Percentiles rank a stretch among this genome's conserved stretches.
These are phyloP conservation scores for Apeltes quadracus DNA, from an alignment of 2,113 vertebrate species.

Conservation along the genomic window DNA sequence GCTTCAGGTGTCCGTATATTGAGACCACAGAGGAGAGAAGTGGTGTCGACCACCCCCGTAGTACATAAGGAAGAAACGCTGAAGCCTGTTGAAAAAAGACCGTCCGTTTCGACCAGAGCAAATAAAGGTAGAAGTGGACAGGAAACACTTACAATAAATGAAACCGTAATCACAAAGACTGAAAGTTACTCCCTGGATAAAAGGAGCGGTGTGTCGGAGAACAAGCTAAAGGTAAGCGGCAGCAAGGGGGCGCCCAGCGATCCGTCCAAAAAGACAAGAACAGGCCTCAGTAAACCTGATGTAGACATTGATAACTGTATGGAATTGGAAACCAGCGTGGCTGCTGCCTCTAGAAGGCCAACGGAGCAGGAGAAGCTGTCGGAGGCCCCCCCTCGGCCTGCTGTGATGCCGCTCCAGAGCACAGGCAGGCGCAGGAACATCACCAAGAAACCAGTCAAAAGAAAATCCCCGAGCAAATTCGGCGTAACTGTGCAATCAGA, in stretches of 20 bases:
- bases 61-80: background rate
- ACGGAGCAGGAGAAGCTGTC: background rate
- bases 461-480: slow-evolving; percentile 10
- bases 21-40: background rate
- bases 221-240: background rate
- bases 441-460: slow-evolving; percentile 45
- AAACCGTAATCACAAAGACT: background rate
- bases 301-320: slow-evolving; percentile 13
- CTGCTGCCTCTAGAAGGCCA: slow-evolving; percentile 20
- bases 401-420: slow-evolving; percentile 24
- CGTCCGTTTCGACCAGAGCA: slow-evolving; percentile 2
- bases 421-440: slow-evolving; percentile 3
- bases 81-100: slow-evolving; percentile 13
- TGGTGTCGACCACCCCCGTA: background rate
- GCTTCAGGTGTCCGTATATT: background rate
- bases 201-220: slow-evolving; percentile 1
- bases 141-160: slow-evolving; percentile 9
- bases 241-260: slow-evolving; percentile 1
- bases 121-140: slow-evolving; percentile 28
- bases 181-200: slow-evolving; percentile 32
- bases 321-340: slow-evolving; percentile 46
- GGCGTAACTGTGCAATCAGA: background rate
- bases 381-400: background rate
- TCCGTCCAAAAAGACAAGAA: slow-evolving; percentile 19
- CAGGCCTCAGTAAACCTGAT: background rate